Evolutionary conservation across 2,888 invertebrate genomes (phyloP).

Genomic region (Acronicta alni): DNA sequence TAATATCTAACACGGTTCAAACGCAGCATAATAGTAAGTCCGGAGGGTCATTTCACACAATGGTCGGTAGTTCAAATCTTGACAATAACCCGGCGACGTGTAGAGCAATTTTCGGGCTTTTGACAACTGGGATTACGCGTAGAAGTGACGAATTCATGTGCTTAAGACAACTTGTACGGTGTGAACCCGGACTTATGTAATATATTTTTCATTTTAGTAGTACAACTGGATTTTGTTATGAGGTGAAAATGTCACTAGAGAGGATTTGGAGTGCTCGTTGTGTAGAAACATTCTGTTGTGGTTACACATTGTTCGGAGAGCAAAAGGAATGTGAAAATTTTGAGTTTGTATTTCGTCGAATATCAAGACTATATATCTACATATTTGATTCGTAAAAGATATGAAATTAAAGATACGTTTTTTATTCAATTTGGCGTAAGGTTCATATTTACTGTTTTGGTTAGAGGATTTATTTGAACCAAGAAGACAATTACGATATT

Average conservation of each 20-base stretch:
- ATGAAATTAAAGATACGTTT: too few species aligned
- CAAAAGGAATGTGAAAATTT: not conserved
- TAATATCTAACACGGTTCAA: conserved; percentile 22
- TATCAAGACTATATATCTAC: too few species aligned
- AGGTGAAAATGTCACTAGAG: conserved; percentile 26
- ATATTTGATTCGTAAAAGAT: too few species aligned
- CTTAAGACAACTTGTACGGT: conserved; percentile 49
- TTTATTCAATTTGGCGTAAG: too few species aligned
- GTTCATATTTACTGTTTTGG: too few species aligned
- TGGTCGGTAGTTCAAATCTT: conserved; percentile 71
- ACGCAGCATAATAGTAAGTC: conserved; percentile 56
- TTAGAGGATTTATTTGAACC: too few species aligned
- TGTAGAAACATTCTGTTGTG: conserved; percentile 11
- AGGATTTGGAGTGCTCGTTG: conserved; percentile 22
- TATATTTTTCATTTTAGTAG: conserved; percentile 56
- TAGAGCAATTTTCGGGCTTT: conserved; percentile 69
- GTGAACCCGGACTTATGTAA: conserved; percentile 45
- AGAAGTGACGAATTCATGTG: conserved; percentile 65
- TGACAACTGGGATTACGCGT: conserved; percentile 67
- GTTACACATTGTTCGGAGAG: not conserved
- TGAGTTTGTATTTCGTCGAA: not conserved
- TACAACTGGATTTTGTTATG: conserved; percentile 20
- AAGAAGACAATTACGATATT: too few species aligned
- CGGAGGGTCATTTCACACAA: conserved; percentile 68
- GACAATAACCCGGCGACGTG: conserved; percentile 68